Base-by-base conservation (phyloP, 2,888 invertebrate species). In the Acanthacorydalis orientalis region DNA sequence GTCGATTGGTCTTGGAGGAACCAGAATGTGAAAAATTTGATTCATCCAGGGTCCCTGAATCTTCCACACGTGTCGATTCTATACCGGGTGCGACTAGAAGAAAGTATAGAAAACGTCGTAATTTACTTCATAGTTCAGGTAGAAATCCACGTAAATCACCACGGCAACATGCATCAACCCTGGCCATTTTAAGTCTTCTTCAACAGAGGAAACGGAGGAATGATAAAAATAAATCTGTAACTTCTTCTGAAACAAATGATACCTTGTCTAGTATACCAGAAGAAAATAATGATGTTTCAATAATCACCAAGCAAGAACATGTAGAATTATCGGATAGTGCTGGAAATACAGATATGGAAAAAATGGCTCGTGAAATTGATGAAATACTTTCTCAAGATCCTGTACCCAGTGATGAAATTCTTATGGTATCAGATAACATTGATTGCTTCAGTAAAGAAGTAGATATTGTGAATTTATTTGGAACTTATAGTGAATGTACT, bases 101-200 rank as follows among this genome's bases (percentile, higher is more conserved):
- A 37, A 14, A 14, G 4, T 31, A 31, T 23, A 15, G 42, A 12
- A 31, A 23, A 9, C 15, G 42, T 3, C 42, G 42, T 10, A 42
- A 42, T 10, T 10, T 61, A 61, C 48, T 68, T 69, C 48, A 69
- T 67, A 12, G 37, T 2, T 51, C 55, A 4, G 73, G 74, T 43
- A 68, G 68, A 32, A 79, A 77, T 51, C 83, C 88, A 0, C 68
- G 90, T 38, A 89, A 89, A 59, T 88, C 87, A 0, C 90, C 90
- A 0, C 69, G 90, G 16, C 89, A 89, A 60, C 89, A 90, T 60
- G 89, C 89, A 0, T 88, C 88, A 0, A 90, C 90, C 0, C 64
- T 88, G 50, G 89, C 89, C 0, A 84, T 89, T 49, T 75, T 89
- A 3, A 80, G 80, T 47, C 63, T 81, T 16, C 65, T 78, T 8